A percentile compares a stretch with the other conserved stretches of the same genome.
These are phyloP conservation scores for Gyrodactylus salaris DNA, from an alignment of 1,140 invertebrate genomes.

Conservation along the genomic window DNA sequence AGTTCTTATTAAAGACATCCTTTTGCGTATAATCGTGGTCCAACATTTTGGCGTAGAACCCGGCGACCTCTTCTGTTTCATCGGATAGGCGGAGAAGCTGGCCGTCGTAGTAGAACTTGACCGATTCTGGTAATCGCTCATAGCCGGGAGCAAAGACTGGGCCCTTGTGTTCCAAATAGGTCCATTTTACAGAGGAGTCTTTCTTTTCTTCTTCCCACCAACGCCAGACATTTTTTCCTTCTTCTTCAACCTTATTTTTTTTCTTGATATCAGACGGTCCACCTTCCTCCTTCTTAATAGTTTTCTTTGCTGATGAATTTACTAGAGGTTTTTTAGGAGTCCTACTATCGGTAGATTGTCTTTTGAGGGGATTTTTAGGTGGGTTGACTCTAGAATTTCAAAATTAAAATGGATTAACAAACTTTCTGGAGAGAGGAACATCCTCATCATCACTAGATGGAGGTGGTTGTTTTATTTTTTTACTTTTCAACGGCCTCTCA, in stretches of 20 bases:
- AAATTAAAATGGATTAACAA: too few species aligned
- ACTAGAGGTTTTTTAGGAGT: too few species aligned
- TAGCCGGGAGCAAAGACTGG: constrained; percentile 81
- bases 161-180: constrained; percentile 71
- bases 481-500: background rate
- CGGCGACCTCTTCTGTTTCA: constrained; percentile 68
- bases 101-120: constrained; percentile 72
- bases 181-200: constrained; percentile 77
- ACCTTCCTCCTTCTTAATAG: too few species aligned
- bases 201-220: constrained; percentile 83
- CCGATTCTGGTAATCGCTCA: constrained; percentile 48
- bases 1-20: constrained; percentile 74
- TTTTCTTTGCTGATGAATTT: too few species aligned
- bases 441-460: constrained; percentile 3
- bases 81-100: constrained; percentile 35
- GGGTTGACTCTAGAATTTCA: background rate
- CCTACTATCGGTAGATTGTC: too few species aligned
- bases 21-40: constrained; percentile 95
- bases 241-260: background rate
- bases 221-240: constrained; percentile 10
- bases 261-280: too few species aligned
- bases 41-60: constrained; percentile 85
- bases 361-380: too few species aligned
- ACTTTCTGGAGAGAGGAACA: constrained; percentile 5
- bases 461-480: background rate